Base-by-base conservation (phyloP, 2,888 invertebrate species). In the Dryomyza anilis region DNA sequence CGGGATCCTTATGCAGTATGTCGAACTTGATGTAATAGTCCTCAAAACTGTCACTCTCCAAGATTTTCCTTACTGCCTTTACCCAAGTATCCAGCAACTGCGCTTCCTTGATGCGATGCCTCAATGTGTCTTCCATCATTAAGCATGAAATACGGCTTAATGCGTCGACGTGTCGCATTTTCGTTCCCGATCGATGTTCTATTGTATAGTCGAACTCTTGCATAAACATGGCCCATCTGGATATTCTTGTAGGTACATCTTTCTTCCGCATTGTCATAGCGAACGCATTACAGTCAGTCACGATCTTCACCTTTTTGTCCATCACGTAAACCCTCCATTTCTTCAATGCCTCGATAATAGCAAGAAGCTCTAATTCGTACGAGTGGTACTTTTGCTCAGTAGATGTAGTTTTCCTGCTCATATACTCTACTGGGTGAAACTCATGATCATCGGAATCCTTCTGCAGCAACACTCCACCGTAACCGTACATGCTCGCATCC, bases 301-400 rank as follows among this genome's bases (percentile, higher is more conserved):
- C 59, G 10, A 68, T 66, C 58, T 64, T 66, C 10, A 66, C n/a
- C 10, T 61, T 55, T 0, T 66, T 58, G 2, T 63, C 66, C 25
- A 63, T 19, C 1, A 68, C n/a, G 25, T 65, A 67, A 16, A 64
- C 29, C 1, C 71, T 39, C 67, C 72, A 75, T 48, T 71, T 73
- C 43, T 70, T 71, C 10, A 73, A 16, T 1, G 72, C 69, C 25
- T 64, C 63, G 14, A 73, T 61, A 27, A 76, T 68, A 0, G 74
- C 74, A 3, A 73, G 27, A 1, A 66, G 66, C 39, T 75, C 72
- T n/a, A 74, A 48, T 36, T 73, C 72, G n/a, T 76, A 74, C 14
- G 72, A 73, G 23, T 67, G 60, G 39, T 70, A 71, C 10, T 70
- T 70, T 12, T 70, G 66, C 55, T 76, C 74, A 1, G 53, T 59